phyloP scores from a whole-genome alignment of 2,113 vertebrate genomes.

The Callipepla californica region DNA sequence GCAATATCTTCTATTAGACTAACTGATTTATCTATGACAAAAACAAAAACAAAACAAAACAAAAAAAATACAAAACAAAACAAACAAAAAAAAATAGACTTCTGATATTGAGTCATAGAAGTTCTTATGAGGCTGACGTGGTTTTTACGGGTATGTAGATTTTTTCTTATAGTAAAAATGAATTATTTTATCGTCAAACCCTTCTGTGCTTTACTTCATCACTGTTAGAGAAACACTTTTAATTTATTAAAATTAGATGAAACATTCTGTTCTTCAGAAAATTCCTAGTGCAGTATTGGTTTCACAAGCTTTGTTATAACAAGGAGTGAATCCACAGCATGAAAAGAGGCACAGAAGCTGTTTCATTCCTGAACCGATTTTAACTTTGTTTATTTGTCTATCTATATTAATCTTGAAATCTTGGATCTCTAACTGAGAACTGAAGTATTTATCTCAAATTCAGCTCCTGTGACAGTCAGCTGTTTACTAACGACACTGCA shows the following conservation, averaged over 20 bases:
- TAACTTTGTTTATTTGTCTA: neutral
- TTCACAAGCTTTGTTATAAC: neutral
- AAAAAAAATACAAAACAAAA: too few species aligned
- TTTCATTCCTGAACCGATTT: neutral
- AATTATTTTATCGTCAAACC: neutral
- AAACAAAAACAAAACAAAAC: neutral
- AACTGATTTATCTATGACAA: neutral
- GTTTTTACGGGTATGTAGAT: accelerated
- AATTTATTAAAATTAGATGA: neutral
- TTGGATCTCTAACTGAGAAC: neutral
- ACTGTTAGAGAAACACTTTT: neutral
- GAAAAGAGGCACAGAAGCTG: neutral
- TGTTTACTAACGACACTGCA: neutral
- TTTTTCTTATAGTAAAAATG: neutral
- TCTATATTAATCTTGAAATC: neutral
- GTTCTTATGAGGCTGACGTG: neutral
- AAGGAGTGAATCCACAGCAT: accelerated
- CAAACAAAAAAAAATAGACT: accelerated
- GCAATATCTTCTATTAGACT: neutral
- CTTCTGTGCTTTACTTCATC: neutral
- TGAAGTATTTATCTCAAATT: neutral
- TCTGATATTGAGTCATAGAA: neutral
- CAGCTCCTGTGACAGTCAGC: neutral
- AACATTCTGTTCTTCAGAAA: neutral
- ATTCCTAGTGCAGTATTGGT: neutral